Base-by-base conservation (phyloP, 2,113 vertebrate species). In the Cheilinus undulatus region DNA sequence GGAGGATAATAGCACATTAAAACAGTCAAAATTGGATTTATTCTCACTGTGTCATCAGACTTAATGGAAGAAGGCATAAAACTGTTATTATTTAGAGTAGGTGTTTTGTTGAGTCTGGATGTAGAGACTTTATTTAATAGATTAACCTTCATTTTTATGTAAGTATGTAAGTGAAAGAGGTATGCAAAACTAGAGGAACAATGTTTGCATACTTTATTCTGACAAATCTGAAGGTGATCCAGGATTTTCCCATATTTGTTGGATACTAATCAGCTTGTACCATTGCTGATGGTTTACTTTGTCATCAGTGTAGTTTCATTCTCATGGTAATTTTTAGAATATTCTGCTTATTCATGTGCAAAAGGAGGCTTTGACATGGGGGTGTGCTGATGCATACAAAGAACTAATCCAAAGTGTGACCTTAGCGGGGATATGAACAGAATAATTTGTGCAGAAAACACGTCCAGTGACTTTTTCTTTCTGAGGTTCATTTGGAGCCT, bases 311-410 rank as follows among this genome's bases (percentile, higher is more conserved):
- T 61, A 7, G 51, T 66, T 72, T 56, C 12, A 61, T 76, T 79
- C 34, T 83, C 50, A 54, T 66, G 72, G 22, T 80, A 71, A 83
- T 67, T 43, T 54, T 26, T 22, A 27, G 30, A 78, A 57, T 72
- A 66, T 51, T 54, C 32, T 49, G 51, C 51, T 63, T 49, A 71
- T 73, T 71, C 61, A 46, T 69, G 77, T 50, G 48, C 19, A 64
- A 43, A 58, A 2, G 46, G 3, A 12, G 42, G 14, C 30, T 43
- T 48, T 51, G 65, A 54, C 51, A 26, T 64, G 0, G 48, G 53
- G 57, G 19, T 73, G 54, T 73, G 64, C 69, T 43, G 64, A 67
- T 73, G 76, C 61, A 76, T 73, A 73, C 74, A 78, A 24, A 84
- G 49, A 84, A 63, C 67, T 82, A 40, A 1, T 76, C 61, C 67